phyloP scores from a whole-genome alignment of 23 tunicate species.

The Phallusia fumigata region DNA sequence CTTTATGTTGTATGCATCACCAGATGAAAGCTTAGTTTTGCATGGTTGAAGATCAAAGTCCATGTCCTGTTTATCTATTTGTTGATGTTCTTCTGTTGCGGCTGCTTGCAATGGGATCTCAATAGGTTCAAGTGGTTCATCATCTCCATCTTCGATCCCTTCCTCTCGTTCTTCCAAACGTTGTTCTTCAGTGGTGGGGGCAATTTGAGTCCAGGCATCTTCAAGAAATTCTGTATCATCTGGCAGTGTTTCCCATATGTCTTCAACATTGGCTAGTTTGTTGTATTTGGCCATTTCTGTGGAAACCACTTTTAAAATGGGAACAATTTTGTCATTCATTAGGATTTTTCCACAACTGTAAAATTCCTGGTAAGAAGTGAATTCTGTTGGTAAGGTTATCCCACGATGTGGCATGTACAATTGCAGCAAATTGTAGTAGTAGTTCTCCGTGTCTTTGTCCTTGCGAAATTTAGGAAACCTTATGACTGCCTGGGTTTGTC shows the following conservation, averaged over 20 bases:
- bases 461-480: too few species aligned
- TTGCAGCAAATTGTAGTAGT: neutral
- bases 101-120: neutral
- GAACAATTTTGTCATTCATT: neutral
- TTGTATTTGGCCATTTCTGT: neutral
- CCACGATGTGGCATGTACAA: neutral
- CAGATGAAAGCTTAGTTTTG: neutral
- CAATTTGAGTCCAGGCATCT: slow-evolving; percentile 9
- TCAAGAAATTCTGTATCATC: neutral
- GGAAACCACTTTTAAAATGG: neutral
- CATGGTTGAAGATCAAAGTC: neutral
- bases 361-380: neutral
- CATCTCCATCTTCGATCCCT: slow-evolving; percentile 1
- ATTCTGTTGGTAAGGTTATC: neutral
- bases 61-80: neutral
- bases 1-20: slow-evolving; percentile 1
- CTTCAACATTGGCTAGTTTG: neutral
- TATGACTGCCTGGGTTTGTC: neutral
- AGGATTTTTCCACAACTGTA: neutral
- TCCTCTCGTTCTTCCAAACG: neutral
- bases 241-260: neutral
- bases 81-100: neutral
- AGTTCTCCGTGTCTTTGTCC: neutral
- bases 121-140: neutral
- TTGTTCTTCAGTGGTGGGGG: neutral